phyloP scores from a whole-genome alignment of 2,797 vertebrate genomes.

The Eleutherodactylus coqui region DNA sequence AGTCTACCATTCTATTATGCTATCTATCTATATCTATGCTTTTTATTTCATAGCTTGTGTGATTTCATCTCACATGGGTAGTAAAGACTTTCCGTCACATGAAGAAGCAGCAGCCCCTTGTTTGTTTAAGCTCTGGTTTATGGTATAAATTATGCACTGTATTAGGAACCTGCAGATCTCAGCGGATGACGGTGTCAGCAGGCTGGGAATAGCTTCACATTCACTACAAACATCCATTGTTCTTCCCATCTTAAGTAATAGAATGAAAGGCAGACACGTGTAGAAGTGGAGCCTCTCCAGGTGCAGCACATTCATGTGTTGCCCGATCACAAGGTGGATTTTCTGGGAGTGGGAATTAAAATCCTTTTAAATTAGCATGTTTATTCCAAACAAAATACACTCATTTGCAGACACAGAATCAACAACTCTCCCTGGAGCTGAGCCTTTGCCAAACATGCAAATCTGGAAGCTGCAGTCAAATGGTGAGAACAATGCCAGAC shows the following conservation, averaged over 20 bases:
- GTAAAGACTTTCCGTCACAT: neutral
- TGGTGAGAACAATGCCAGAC: slow-evolving; percentile 51
- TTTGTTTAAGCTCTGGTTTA: slow-evolving; percentile 17
- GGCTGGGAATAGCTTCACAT: slow-evolving; percentile 23
- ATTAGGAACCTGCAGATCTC: slow-evolving; percentile 21
- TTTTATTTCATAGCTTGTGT: no score
- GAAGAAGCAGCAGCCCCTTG: neutral
- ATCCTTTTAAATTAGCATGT: slow-evolving; percentile 60
- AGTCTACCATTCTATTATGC: no score
- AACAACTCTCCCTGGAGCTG: slow-evolving; percentile 45
- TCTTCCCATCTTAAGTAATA: slow-evolving; percentile 1
- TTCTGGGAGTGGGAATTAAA: slow-evolving; percentile 50
- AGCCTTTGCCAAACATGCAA: slow-evolving; percentile 63
- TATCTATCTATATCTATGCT: neutral
- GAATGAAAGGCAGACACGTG: neutral
- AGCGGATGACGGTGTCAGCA: slow-evolving; percentile 20
- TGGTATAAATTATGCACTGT: slow-evolving; percentile 54
- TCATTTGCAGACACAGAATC: slow-evolving; percentile 62
- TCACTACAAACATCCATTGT: slow-evolving; percentile 40
- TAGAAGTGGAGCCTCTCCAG: neutral
- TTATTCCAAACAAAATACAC: slow-evolving; percentile 61
- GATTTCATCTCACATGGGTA: neutral
- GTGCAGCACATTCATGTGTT: slow-evolving; percentile 9
- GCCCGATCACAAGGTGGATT: neutral
- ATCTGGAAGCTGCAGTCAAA: slow-evolving; percentile 59